Conservation (phyloP, 2,888 invertebrate genomes). For the Neoaliturus tenellus region DNA sequence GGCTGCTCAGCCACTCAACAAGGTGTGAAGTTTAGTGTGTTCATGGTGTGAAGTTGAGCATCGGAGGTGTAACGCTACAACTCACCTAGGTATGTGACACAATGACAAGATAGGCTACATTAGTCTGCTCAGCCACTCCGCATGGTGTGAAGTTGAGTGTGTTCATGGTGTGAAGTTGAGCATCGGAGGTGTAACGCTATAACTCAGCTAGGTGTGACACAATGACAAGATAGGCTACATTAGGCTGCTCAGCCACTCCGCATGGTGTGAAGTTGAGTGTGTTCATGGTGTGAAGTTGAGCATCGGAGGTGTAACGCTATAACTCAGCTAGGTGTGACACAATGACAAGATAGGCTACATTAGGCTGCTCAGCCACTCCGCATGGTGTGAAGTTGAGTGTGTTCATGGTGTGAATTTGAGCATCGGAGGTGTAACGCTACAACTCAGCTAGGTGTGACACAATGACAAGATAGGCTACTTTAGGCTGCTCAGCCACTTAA, state of each 20-base stretch:
- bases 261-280: background rate
- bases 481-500: constrained; percentile 9
- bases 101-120: background rate
- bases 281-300: background rate
- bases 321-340: constrained; percentile 7
- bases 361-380: no score
- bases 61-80: background rate
- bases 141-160: background rate
- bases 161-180: background rate
- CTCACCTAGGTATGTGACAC: constrained; percentile 10
- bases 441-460: constrained; percentile 26
- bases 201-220: constrained; percentile 25
- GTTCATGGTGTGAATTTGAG: background rate
- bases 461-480: constrained; percentile 29
- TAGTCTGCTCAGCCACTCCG: background rate
- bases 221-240: constrained; percentile 2
- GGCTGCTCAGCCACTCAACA: background rate
- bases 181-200: background rate
- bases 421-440: background rate
- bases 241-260: background rate
- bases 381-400: no score
- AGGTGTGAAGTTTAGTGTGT: background rate
- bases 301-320: background rate
- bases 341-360: background rate
- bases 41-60: background rate